Evolutionary conservation across 2,888 invertebrate species (phyloP).

Genomic region (Aspidapion aeneum): DNA sequence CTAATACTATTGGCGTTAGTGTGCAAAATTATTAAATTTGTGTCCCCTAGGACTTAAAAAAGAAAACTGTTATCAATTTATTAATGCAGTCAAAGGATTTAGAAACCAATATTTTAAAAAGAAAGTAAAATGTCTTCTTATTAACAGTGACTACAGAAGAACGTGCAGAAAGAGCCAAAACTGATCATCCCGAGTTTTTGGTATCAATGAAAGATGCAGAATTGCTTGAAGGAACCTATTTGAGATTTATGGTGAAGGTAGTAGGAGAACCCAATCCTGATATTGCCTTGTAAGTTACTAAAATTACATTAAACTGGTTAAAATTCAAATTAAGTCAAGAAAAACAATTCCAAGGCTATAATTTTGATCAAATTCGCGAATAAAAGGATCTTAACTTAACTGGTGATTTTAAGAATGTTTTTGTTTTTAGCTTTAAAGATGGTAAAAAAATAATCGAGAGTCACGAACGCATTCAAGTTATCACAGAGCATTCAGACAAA

Average conservation of each 20-base stretch:
- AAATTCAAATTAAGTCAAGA: no score
- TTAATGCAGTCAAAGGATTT: no score
- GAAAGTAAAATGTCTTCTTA: no score
- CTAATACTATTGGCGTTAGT: not conserved
- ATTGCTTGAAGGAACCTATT: constrained; percentile 78
- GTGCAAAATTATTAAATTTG: not conserved
- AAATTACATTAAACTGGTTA: no score
- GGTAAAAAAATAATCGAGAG: constrained; percentile 66
- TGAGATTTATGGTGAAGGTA: constrained; percentile 85
- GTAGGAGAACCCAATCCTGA: constrained; percentile 86
- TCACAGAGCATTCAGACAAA: constrained; percentile 70
- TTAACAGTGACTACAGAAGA: constrained; percentile 66
- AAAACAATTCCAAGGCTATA: no score
- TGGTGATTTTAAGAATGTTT: no score
- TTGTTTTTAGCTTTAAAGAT: constrained; percentile 70
- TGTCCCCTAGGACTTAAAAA: not conserved
- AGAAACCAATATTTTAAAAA: no score
- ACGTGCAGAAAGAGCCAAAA: constrained; percentile 61
- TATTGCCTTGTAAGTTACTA: constrained; percentile 84
- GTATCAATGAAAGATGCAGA: constrained; percentile 86
- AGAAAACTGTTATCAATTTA: no score
- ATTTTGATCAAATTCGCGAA: no score
- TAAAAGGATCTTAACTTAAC: no score
- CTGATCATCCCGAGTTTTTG: constrained; percentile 78
- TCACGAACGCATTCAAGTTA: constrained; percentile 65